phyloP scores from a whole-genome alignment of 2,888 invertebrate species.

The Morpho deidamia region DNA sequence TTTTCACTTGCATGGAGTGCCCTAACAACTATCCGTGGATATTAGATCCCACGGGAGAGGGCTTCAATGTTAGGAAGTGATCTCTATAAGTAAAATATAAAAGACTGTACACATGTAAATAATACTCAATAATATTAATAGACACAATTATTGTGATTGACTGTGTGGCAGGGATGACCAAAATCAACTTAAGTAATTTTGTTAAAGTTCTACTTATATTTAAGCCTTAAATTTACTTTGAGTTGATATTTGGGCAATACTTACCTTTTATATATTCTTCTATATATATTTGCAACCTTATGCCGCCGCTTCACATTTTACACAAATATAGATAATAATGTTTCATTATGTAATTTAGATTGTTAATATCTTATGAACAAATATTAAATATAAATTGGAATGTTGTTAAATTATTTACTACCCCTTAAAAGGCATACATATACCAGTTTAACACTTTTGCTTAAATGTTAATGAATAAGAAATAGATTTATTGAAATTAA shows the following conservation, averaged over 20 bases:
- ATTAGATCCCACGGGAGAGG: conserved; percentile 95
- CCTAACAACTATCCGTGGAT: conserved; percentile 98
- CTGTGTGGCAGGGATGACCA: conserved; percentile 40
- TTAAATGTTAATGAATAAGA: too few relatives aligned
- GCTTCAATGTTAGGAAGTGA: conserved; percentile 90
- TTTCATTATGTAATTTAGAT: conserved; percentile 41
- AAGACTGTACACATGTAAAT: conserved; percentile 78
- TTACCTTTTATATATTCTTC: conserved; percentile 9
- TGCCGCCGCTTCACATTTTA: conserved; percentile 32
- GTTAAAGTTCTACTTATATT: conserved; percentile 19
- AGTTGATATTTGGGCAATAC: conserved; percentile 28
- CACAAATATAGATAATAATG: conserved; percentile 35
- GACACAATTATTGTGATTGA: conserved; percentile 39
- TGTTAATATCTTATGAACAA: conserved; percentile 39
- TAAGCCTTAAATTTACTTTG: conserved; percentile 16
- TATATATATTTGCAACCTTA: conserved; percentile 15
- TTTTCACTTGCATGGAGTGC: conserved; percentile 97
- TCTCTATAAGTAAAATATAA: conserved; percentile 67
- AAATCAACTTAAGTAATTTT: conserved; percentile 31
- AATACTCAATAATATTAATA: conserved; percentile 75
- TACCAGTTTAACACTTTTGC: too few relatives aligned
- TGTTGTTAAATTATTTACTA: not conserved
- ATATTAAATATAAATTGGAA: conserved; percentile 33
- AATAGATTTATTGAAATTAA: too few relatives aligned
- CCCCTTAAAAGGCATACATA: too few relatives aligned